Evolutionary conservation across 2,888 invertebrate species (phyloP), one percentile per base, ranked within the genome.

Genomic region (Sesia bembeciformis): DNA sequence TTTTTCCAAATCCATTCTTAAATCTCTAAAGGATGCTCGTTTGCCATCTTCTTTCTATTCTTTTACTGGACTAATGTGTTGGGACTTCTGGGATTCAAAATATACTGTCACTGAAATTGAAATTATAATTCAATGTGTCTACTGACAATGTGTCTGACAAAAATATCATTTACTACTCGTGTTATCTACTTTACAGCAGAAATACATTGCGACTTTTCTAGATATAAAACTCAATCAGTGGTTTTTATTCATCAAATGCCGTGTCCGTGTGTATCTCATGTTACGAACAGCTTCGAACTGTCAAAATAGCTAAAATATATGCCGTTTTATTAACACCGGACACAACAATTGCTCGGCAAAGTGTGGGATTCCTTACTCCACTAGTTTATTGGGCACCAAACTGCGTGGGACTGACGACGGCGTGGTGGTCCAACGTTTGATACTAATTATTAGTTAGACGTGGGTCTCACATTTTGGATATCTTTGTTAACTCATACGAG

Each of bases 241-340:
- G 3, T 7, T 8, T 8, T 46, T 8, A 46, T 8, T 43, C 8
- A 46, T 46, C 23, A 23, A 46, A 8, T 4, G 46, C 23, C 46
- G 4, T 0, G 40, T 0, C 76, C n/a, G 67, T 84, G 68, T 75
- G 81, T 82, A 65, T 57, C 55, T 54, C 52, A 58, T 64, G 72
- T 78, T 82, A 82, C 77, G 67, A 84, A 85, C 81, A 81, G 83
- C 81, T 83, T 74, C 64, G 72, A 83, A 83, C 85, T 87, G 88
- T 88, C 88, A 88, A 87, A 87, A 87, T 87, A 83, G 80, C 76
- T 88, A 82, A 87, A 84, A 85, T 89, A 87, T 87, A 81, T 67
- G 74, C 72, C 84, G 81, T 87, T 88, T 86, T 86, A 87, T 85
- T 86, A 87, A 84, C 83, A 78, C 81, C 71, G 77, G 79, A 78